Evolutionary conservation across 2,888 invertebrate genomes (phyloP), one percentile per base, ranked within the genome.

Genomic region (Steinernema hermaphroditum): DNA sequence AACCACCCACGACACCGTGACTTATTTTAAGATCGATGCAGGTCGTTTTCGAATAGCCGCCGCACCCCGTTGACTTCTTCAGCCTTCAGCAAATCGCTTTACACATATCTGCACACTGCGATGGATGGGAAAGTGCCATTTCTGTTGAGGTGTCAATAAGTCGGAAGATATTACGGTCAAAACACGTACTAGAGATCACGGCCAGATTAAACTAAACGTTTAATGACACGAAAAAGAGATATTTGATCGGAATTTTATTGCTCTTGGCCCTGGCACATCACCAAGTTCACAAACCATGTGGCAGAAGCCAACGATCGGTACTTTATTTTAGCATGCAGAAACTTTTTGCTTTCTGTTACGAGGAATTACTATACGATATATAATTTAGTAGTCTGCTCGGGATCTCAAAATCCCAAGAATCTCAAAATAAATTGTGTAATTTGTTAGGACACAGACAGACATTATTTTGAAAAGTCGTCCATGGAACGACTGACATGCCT

Each of bases 1-100:
- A 62, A 62, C 62, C 62, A 32, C 62, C 62, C 62, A 62, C 62
- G 62, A 29, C 46, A 22, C 22, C 62, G 29, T 27, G 62, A 62
- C 29, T 24, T 32, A 32, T 46, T 46, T 46, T 46, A 62, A 62
- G 29, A 62, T 24, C 32, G n/a, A 62, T 14, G 62, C 14, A 8
- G 32, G 62, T 32, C 32, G 29, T 62, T 62, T 62, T 29, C 29
- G 54, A 22, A 22, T 22, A 54, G 54, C 27, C 62, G 22, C 32
- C 16, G 2, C 62, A 32, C 9, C 29, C 46, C 9, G 46, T 46
- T 46, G 46, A 19, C 9, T 16, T 46, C 62, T 62, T 62, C 32
- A 27, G 16, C 32, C 22, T 41, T 62, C 62, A 14, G 16, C 29
- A 62, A 62, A 62, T 62, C 62, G 62, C 62, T 29, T 62, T 62